Evolutionary conservation across 2,113 vertebrate species (phyloP), one percentile per base, ranked within the genome.

Genomic region (Esox niger): DNA sequence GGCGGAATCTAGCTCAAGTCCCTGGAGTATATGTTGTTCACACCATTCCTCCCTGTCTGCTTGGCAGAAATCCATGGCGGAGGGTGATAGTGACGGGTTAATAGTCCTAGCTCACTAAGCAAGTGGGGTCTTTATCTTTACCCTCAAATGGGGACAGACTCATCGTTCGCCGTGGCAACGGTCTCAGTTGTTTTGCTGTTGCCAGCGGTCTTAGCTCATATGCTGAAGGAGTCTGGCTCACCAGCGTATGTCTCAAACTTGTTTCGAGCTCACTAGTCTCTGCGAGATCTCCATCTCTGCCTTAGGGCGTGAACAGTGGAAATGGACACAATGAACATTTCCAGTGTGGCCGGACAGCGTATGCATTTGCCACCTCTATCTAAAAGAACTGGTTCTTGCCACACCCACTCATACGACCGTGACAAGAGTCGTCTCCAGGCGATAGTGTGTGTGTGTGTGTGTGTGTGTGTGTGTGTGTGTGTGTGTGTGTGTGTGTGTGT

Each of bases 11-110:
- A 52, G n/a, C n/a, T 4, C 6, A 52, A 52, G 47, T 52, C 15
- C n/a, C 8, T 52, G n/a, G 47, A 21, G 27, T 61, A 63, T 73
- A 38, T 79, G 76, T 76, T 79, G 86, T 86, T 84, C 64, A 76
- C 82, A 77, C 80, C 70, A 78, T 78, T 9, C 2, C 38, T 43
- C n/a, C 75, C 30, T 11, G 68, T 76, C 72, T 83, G 66, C n/a
- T 62, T 87, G 78, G 73, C 75, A 74, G 0, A 35, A 66, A 5
- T n/a, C 47, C 2, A 21, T 17, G 13, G 17, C 4, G 17, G 47
- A n/a, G 6, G n/a, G n/a, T 21, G 47, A 49, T 6, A 49, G 47
- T 4, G 47, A 49, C 17, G 10, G 2, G 2, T 38, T 38, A 38
- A 38, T n/a, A n/a, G 17, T 15, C 38, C 13, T 43, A 2, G 13